These are phyloP conservation scores for Crotalus horridus DNA, from an alignment of 2,113 vertebrate species.

Conservation along the genomic window DNA sequence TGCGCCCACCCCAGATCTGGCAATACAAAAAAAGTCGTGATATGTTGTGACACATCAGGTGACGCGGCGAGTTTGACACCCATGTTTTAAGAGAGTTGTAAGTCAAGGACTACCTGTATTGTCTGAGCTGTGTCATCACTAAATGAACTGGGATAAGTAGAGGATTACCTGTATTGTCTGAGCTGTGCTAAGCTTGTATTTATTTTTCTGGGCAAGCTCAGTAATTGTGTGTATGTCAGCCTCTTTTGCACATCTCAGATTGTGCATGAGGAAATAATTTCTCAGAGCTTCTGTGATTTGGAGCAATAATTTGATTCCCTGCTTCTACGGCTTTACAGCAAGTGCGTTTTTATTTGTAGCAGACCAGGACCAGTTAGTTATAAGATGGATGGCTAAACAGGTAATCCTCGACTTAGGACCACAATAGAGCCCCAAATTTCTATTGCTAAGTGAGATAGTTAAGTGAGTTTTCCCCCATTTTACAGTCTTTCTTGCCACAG, in stretches of 20 bases:
- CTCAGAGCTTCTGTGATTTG: background rate
- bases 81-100: background rate
- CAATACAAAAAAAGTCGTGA: too few relatives aligned
- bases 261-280: background rate
- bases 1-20: too few relatives aligned
- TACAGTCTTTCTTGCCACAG: background rate
- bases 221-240: background rate
- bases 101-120: background rate
- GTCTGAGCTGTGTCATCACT: background rate
- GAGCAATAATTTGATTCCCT: background rate
- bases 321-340: too few relatives aligned
- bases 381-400: background rate
- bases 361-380: background rate
- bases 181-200: background rate
- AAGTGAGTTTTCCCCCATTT: background rate
- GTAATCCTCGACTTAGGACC: background rate
- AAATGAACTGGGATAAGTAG: background rate
- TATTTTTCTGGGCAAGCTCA: background rate
- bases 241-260: background rate
- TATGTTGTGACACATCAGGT: too few relatives aligned
- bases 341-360: too few relatives aligned
- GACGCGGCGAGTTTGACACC: too few relatives aligned
- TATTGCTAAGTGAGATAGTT: background rate
- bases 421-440: background rate
- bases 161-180: background rate